phyloP scores from a whole-genome alignment of 2,888 invertebrate species.

The Cheilosia vulpina region DNA sequence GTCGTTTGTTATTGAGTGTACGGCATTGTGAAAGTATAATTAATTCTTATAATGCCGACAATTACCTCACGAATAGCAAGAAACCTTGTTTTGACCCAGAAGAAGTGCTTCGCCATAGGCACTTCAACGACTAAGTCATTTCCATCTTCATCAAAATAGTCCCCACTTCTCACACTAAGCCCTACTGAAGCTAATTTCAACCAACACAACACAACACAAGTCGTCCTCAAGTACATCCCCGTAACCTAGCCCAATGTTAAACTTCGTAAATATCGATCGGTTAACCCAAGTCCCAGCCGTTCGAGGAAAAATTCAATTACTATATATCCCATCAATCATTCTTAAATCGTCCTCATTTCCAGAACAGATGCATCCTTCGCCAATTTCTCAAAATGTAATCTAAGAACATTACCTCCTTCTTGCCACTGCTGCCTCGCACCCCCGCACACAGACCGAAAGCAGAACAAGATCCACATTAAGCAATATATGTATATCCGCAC shows the following conservation, averaged over 20 bases:
- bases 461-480: constrained; percentile 4
- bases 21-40: no score
- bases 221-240: neutral
- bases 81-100: no score
- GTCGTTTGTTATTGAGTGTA: no score
- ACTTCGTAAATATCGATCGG: constrained; percentile 31
- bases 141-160: no score
- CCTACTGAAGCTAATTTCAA: no score
- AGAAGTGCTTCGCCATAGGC: no score
- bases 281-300: constrained; percentile 32
- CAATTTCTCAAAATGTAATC: constrained; percentile 50
- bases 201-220: neutral
- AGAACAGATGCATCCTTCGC: constrained; percentile 62
- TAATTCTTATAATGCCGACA: no score
- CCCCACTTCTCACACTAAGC: no score
- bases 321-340: constrained; percentile 52
- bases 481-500: constrained; percentile 4
- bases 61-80: no score
- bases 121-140: no score
- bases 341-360: constrained; percentile 61
- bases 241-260: neutral
- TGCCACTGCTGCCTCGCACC: neutral
- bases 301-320: constrained; percentile 53
- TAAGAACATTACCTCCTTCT: neutral
- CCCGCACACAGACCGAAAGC: neutral